These are phyloP conservation scores for Congeria kusceri DNA, from an alignment of 2,888 invertebrate species.

Conservation along the genomic window DNA sequence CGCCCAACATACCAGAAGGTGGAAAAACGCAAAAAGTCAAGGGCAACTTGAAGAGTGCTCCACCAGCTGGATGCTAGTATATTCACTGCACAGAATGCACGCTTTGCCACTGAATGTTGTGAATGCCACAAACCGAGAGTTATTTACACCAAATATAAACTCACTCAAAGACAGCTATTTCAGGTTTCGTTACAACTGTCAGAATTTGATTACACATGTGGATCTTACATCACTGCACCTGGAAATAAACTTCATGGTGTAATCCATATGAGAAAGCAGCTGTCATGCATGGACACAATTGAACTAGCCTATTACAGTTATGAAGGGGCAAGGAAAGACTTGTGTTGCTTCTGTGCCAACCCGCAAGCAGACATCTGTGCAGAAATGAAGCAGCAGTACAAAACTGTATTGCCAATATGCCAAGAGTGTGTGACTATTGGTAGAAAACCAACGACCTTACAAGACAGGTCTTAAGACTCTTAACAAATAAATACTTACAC, in stretches of 20 bases:
- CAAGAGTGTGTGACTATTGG: conserved; percentile 1
- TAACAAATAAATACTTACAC: not conserved
- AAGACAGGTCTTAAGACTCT: not conserved
- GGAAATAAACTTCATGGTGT: conserved; percentile 7
- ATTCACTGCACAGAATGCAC: conserved; percentile 11
- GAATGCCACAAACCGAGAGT: conserved; percentile 21
- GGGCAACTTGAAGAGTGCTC: conserved; percentile 9
- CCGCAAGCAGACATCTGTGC: not conserved
- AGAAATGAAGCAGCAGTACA: conserved; percentile 13
- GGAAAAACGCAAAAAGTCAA: not conserved
- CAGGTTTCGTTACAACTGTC: not conserved
- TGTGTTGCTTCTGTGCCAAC: conserved; percentile 19
- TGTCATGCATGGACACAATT: conserved; percentile 4
- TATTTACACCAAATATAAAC: conserved; percentile 22
- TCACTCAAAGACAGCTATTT: conserved; percentile 17
- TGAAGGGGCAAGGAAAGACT: not conserved
- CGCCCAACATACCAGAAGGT: not conserved
- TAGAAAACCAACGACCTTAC: not conserved
- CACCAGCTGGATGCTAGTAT: not conserved
- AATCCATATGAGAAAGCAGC: not conserved
- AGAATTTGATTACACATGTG: conserved; percentile 3
- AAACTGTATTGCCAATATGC: conserved; percentile 23
- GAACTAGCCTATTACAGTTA: conserved; percentile 14
- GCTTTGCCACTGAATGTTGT: conserved; percentile 10
- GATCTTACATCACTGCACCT: conserved; percentile 1